A percentile compares a stretch with the other conserved stretches of the same genome.
Evolutionary conservation across 92 coral and sea anemone species (phyloP).

Genomic region (Montipora capitata): DNA sequence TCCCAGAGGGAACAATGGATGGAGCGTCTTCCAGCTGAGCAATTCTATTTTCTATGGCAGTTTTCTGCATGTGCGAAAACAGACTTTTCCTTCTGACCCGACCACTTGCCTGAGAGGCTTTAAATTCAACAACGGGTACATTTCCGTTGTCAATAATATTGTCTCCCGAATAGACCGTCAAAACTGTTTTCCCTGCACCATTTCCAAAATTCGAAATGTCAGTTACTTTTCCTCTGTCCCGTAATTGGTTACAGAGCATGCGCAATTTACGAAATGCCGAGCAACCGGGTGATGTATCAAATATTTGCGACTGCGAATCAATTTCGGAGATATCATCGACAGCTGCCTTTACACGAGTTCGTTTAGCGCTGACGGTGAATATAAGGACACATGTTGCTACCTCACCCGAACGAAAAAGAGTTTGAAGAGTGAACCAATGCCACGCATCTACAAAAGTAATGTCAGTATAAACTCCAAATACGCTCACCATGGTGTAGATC

Average conservation of each 20-base stretch:
- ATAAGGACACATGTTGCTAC: conserved; percentile 85
- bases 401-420: conserved; percentile 82
- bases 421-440: conserved; percentile 95
- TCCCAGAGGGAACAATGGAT: conserved; percentile 1
- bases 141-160: conserved; percentile 1
- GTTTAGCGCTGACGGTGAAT: conserved; percentile 96
- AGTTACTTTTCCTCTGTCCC: conserved; percentile 15
- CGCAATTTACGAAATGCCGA: conserved; percentile 8
- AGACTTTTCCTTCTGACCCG: conserved; percentile 60
- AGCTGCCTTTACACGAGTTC: conserved; percentile 84
- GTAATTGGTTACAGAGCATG: neutral
- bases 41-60: conserved; percentile 27
- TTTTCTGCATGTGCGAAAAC: conserved; percentile 52
- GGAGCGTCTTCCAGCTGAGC: neutral
- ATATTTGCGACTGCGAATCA: conserved; percentile 37
- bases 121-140: conserved; percentile 16
- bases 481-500: conserved; percentile 86
- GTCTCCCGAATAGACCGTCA: neutral
- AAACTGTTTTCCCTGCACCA: neutral
- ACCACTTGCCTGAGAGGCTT: conserved; percentile 25
- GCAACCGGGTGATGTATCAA: neutral
- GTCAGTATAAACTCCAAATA: conserved; percentile 92
- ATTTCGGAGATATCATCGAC: conserved; percentile 73
- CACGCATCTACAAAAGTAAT: conserved; percentile 91
- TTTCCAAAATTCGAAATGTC: neutral